Conservation (phyloP, 1,140 invertebrate species). For the Cyrtorhinus lividipennis region DNA sequence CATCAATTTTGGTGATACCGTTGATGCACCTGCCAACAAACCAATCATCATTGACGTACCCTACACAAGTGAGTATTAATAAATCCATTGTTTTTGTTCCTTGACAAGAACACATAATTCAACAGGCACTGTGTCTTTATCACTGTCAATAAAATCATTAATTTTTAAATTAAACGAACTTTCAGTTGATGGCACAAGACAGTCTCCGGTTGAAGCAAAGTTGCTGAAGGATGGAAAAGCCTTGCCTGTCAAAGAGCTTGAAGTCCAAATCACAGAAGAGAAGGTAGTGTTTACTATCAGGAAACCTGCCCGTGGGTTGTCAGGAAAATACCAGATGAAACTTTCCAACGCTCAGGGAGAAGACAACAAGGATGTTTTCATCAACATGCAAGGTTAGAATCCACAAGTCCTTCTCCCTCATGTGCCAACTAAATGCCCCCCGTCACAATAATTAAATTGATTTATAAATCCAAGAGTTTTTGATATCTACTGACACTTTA, state of each 20-base stretch:
- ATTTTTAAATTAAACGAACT: no score
- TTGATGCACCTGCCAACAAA: constrained; percentile 62
- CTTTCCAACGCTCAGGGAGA: constrained; percentile 76
- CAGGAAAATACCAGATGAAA: constrained; percentile 74
- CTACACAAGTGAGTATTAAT: constrained; percentile 73
- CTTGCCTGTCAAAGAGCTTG: constrained; percentile 71
- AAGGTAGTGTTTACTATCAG: constrained; percentile 81
- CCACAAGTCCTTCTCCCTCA: no score
- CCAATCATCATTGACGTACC: constrained; percentile 77
- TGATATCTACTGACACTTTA: no score
- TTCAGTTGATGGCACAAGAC: constrained; percentile 69
- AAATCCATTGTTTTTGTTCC: no score
- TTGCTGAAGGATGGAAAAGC: constrained; percentile 76
- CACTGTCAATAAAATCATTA: no score
- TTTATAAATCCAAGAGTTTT: not conserved
- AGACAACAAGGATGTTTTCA: constrained; percentile 63
- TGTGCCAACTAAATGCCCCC: no score
- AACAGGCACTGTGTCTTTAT: no score
- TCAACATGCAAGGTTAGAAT: constrained; percentile 66
- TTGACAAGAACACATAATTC: no score
- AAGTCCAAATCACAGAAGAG: constrained; percentile 75
- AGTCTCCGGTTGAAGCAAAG: constrained; percentile 75
- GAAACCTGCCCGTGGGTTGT: constrained; percentile 64
- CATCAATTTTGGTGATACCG: constrained; percentile 63
- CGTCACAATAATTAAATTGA: no score